phyloP scores from a whole-genome alignment of 2,113 vertebrate genomes.

The Ascaphus truei region DNA sequence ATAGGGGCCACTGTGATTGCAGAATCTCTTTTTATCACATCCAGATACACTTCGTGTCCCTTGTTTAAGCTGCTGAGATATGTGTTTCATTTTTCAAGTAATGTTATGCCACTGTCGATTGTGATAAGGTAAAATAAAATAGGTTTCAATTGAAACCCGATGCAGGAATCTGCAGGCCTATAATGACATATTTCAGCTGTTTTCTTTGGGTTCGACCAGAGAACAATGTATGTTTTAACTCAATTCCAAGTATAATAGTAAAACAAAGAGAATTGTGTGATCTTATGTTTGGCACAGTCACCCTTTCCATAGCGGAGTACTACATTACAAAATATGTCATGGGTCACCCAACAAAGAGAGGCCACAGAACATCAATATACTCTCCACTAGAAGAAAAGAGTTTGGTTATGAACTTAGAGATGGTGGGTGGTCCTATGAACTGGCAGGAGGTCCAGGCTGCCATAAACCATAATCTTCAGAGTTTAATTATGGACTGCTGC shows the following conservation, averaged over 20 bases:
- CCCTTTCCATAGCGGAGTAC: constrained; percentile 5
- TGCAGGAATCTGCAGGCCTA: constrained; percentile 9
- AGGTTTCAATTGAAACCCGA: constrained; percentile 19
- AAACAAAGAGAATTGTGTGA: constrained; percentile 20
- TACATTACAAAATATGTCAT: constrained; percentile 30
- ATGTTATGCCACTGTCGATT: constrained; percentile 7
- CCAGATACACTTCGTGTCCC: neutral
- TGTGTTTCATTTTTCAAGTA: neutral
- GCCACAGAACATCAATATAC: constrained; percentile 20
- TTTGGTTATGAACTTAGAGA: constrained; percentile 12
- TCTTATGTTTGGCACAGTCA: constrained; percentile 26
- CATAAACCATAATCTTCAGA: constrained; percentile 4
- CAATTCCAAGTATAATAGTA: constrained; percentile 26
- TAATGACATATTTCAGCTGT: constrained; percentile 24
- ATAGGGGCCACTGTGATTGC: too few relatives aligned
- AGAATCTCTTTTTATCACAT: too few relatives aligned
- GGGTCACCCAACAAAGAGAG: neutral
- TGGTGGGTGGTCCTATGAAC: constrained; percentile 10
- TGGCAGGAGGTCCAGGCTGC: constrained; percentile 12
- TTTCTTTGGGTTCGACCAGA: constrained; percentile 24
- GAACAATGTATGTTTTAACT: constrained; percentile 16
- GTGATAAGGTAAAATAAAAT: constrained; percentile 23
- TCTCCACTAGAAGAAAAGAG: neutral
- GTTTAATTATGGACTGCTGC: neutral
- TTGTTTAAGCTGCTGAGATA: neutral